phyloP scores from a whole-genome alignment of 1,140 invertebrate species.

The Drosophila pachea region DNA sequence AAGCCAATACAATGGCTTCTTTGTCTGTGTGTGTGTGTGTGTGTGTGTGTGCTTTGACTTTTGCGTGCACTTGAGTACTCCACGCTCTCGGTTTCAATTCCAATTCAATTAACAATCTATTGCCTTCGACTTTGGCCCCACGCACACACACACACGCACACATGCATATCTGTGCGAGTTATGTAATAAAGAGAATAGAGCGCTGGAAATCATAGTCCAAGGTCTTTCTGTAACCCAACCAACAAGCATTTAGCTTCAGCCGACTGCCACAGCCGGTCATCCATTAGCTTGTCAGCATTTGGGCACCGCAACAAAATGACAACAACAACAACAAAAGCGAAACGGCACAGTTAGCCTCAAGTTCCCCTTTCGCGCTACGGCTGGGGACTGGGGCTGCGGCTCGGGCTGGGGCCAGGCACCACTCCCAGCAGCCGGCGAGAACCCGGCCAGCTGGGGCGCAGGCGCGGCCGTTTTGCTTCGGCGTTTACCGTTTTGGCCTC shows the following conservation, averaged over 20 bases:
- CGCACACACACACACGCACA: conserved; percentile 18
- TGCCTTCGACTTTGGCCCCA: conserved; percentile 48
- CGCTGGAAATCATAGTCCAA: conserved; percentile 52
- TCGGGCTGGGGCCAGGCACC: conserved; percentile 36
- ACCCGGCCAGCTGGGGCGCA: conserved; percentile 41
- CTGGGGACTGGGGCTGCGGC: not conserved
- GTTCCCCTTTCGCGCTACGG: conserved; percentile 19
- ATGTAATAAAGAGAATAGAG: conserved; percentile 68
- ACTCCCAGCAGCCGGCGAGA: conserved; percentile 54
- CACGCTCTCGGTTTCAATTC: conserved; percentile 38
- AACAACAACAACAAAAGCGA: conserved; percentile 45
- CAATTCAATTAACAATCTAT: conserved; percentile 69
- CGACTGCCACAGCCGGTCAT: conserved; percentile 49
- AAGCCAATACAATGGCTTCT: conserved; percentile 1
- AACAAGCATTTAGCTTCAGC: conserved; percentile 39
- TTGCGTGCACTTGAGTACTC: conserved; percentile 7
- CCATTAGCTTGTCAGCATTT: conserved; percentile 67
- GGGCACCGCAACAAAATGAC: conserved; percentile 34
- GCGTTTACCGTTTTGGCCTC: conserved; percentile 54
- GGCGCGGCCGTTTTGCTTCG: conserved; percentile 58
- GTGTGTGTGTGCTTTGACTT: conserved; percentile 9
- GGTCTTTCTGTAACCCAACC: conserved; percentile 49
- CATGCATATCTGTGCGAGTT: conserved; percentile 32
- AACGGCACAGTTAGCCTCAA: conserved; percentile 56
- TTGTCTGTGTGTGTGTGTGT: no score